Percentiles rank a stretch among this genome's conserved stretches.
These are phyloP conservation scores for Karalla daura DNA, from an alignment of 2,797 vertebrate genomes.

Conservation along the genomic window DNA sequence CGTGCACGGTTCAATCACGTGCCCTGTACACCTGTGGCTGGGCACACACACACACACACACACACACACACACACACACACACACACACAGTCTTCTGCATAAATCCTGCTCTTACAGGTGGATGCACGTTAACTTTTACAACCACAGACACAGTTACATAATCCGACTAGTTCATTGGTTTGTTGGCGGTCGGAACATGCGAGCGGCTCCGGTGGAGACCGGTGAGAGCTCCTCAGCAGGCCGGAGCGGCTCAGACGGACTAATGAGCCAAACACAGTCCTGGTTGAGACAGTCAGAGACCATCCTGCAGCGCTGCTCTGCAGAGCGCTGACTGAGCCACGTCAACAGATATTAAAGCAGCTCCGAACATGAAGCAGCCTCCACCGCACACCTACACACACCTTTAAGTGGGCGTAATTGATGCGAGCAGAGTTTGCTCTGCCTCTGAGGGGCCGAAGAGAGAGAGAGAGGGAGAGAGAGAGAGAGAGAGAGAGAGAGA, in stretches of 20 bases:
- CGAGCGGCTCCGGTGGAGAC: slow-evolving; percentile 15
- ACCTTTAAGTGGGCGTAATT: slow-evolving; percentile 24
- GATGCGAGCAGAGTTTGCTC: slow-evolving; percentile 19
- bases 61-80: no score
- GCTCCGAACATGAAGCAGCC: slow-evolving; percentile 9
- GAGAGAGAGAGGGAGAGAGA: no score
- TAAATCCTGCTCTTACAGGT: background rate
- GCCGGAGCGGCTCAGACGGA: slow-evolving; percentile 5
- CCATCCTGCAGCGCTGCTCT: slow-evolving; percentile 18
- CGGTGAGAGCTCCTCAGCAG: slow-evolving; percentile 5
- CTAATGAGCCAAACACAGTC: slow-evolving; percentile 38
- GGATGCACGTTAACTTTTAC: background rate
- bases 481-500: no score
- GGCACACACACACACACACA: no score
- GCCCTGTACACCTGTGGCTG: no score
- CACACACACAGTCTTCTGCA: background rate
- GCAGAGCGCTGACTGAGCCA: slow-evolving; percentile 17
- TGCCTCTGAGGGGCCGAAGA: slow-evolving; percentile 11
- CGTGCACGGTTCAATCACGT: no score
- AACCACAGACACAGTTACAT: no score
- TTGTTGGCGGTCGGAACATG: no score
- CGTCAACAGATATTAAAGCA: slow-evolving; percentile 26
- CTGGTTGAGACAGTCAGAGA: slow-evolving; percentile 11
- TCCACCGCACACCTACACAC: slow-evolving; percentile 14
- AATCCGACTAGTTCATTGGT: no score